A percentile compares a stretch with the other conserved stretches of the same genome.
These are phyloP conservation scores for Tyrannus savana DNA, from an alignment of 2,113 vertebrate genomes.

Conservation along the genomic window DNA sequence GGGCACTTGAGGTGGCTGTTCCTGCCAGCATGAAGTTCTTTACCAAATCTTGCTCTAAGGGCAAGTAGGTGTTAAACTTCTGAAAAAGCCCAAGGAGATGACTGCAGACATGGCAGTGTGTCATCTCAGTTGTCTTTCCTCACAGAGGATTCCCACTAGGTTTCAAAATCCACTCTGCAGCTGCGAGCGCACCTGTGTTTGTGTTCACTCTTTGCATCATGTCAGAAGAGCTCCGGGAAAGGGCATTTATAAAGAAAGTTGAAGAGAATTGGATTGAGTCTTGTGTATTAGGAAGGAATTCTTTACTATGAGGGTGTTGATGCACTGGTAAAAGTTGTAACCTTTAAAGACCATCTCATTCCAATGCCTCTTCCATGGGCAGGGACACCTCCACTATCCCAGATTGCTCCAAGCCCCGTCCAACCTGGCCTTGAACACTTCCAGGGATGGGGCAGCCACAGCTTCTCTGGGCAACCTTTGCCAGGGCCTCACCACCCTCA, in stretches of 20 bases:
- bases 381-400: neutral
- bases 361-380: neutral
- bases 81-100: neutral
- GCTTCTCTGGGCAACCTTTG: neutral
- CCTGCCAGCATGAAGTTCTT: neutral
- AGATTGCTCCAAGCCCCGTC: neutral
- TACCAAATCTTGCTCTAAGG: neutral
- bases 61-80: neutral
- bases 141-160: neutral
- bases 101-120: neutral
- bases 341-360: neutral
- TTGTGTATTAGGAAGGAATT: neutral
- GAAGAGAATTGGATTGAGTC: accelerated
- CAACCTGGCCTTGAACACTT: neutral
- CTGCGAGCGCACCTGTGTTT: neutral
- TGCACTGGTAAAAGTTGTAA: neutral
- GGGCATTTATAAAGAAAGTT: neutral
- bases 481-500: neutral
- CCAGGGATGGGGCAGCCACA: neutral
- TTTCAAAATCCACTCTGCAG: neutral
- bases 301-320: accelerated
- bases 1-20: neutral
- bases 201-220: neutral
- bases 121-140: neutral
- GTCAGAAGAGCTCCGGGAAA: neutral